phyloP scores from a whole-genome alignment of 1,140 invertebrate species.

The Parapsyche elsis region DNA sequence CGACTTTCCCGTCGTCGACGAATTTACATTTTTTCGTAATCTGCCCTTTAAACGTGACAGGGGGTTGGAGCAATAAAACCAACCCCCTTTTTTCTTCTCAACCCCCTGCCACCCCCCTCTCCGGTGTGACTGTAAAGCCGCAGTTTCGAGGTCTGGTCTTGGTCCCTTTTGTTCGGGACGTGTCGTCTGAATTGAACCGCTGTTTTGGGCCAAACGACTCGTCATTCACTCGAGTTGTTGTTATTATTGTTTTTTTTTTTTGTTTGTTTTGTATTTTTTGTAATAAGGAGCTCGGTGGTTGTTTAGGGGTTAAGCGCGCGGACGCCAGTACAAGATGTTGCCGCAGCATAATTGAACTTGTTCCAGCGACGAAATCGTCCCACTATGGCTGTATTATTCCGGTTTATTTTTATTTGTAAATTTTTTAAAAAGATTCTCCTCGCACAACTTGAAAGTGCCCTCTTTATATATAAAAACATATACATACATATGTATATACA shows the following conservation, averaged over 20 bases:
- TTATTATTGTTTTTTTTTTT: not conserved
- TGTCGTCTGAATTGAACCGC: not conserved
- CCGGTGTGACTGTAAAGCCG: too few relatives aligned
- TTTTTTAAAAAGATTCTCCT: too few relatives aligned
- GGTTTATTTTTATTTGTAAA: not conserved
- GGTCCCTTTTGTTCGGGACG: too few relatives aligned
- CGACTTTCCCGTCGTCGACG: not conserved
- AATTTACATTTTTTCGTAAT: conserved; percentile 37
- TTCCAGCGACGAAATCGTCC: not conserved
- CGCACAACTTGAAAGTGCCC: too few relatives aligned
- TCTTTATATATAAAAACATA: too few relatives aligned
- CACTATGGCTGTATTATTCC: not conserved
- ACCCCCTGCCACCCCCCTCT: too few relatives aligned
- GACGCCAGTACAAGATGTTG: not conserved
- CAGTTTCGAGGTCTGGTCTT: too few relatives aligned
- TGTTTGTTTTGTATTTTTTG: not conserved
- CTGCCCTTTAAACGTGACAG: conserved; percentile 2
- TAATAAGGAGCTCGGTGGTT: not conserved
- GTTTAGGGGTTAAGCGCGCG: not conserved
- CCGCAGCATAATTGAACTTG: not conserved
- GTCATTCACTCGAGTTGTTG: too few relatives aligned
- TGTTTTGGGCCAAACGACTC: not conserved
- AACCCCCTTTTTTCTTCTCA: too few relatives aligned
- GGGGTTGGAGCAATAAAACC: too few relatives aligned
- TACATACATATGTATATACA: too few relatives aligned